A percentile compares a stretch with the other conserved stretches of the same genome.
Conservation (phyloP, 2,888 invertebrate genomes). For the Lochmaea capreae region DNA sequence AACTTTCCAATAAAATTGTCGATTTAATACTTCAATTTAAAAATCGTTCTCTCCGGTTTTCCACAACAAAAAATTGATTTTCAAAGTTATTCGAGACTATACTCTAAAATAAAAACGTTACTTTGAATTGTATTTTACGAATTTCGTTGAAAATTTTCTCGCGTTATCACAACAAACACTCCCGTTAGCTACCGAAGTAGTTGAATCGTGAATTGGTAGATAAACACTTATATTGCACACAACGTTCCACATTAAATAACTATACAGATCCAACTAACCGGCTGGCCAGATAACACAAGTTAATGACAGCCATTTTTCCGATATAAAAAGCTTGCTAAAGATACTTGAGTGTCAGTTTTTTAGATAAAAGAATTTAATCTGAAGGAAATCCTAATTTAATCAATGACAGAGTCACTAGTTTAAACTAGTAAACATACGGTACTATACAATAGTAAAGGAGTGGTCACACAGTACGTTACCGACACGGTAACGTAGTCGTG, state of each 20-base stretch:
- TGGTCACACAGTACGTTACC: no score
- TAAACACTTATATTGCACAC: not conserved
- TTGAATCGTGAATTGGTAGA: not conserved
- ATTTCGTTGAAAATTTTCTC: not conserved
- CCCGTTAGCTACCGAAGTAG: not conserved
- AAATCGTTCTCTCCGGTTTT: not conserved
- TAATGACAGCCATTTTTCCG: not conserved
- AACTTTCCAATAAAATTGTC: no score
- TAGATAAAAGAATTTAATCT: no score
- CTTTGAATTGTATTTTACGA: not conserved
- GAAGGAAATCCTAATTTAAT: no score
- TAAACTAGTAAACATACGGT: no score
- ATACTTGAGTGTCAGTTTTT: not conserved
- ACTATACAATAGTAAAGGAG: no score
- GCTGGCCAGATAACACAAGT: not conserved
- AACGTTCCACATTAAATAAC: not conserved
- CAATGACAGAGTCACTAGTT: no score
- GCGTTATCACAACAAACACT: conserved; percentile 4
- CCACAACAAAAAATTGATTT: not conserved
- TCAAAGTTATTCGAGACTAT: no score
- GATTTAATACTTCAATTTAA: no score
- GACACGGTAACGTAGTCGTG: no score
- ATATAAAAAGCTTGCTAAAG: not conserved
- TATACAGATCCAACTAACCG: not conserved
- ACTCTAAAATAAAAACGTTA: no score